These are phyloP conservation scores for Drosophila pseudoobscura DNA, from an alignment of 1,140 invertebrate genomes.

Conservation along the genomic window DNA sequence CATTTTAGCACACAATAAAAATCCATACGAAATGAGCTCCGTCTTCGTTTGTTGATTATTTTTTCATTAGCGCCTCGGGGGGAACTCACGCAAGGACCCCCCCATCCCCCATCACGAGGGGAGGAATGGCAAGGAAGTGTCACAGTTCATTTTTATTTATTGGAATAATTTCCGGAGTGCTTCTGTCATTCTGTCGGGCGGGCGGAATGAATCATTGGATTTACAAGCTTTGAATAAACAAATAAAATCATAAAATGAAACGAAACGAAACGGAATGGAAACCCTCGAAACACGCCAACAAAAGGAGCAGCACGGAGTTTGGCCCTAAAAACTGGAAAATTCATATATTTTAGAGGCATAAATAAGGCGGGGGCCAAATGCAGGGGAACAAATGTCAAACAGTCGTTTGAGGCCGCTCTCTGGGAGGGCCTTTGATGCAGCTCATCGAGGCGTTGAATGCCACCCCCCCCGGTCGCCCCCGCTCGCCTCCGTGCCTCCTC, in stretches of 20 bases:
- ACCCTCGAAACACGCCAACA: constrained; percentile 29
- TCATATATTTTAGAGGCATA: constrained; percentile 47
- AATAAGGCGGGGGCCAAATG: constrained; percentile 40
- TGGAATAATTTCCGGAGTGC: constrained; percentile 64
- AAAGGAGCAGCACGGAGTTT: constrained; percentile 2
- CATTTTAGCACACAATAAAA: constrained; percentile 73
- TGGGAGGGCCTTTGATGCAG: constrained; percentile 57
- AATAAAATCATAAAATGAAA: constrained; percentile 30
- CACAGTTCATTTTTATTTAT: constrained; percentile 80
- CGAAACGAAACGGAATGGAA: constrained; percentile 13
- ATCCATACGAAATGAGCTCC: constrained; percentile 75
- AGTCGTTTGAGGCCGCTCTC: constrained; percentile 52
- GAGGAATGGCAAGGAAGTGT: constrained; percentile 54
- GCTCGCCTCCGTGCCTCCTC: background rate
- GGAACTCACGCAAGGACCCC: constrained; percentile 40
- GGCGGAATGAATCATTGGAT: constrained; percentile 60
- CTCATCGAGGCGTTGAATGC: constrained; percentile 43
- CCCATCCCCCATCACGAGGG: constrained; percentile 1
- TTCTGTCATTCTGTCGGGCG: constrained; percentile 30
- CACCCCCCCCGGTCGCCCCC: constrained; percentile 50
- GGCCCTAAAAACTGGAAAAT: constrained; percentile 28
- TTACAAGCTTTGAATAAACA: constrained; percentile 47
- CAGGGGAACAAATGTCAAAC: constrained; percentile 56
- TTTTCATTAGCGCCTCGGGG: constrained; percentile 67
- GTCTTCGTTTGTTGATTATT: constrained; percentile 61